phyloP scores from a whole-genome alignment of 53 echinoderm and acorn worm genomes.

The Apostichopus leukothele region DNA sequence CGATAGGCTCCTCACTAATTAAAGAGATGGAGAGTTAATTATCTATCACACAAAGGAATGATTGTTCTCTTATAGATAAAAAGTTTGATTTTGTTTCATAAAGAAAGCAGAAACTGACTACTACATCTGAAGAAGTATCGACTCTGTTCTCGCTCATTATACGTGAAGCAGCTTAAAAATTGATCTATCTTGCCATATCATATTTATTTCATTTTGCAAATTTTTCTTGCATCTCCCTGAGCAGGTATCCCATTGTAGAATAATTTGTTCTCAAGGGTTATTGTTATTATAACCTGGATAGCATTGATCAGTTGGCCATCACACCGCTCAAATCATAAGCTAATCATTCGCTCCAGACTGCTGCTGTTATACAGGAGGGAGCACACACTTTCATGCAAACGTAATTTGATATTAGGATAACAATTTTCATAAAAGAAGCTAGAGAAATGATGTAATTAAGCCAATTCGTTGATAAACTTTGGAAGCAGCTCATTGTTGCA shows the following conservation, averaged over 20 bases:
- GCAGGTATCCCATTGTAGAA: slow-evolving; percentile 17
- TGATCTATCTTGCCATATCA: slow-evolving; percentile 2
- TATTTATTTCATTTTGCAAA: not conserved
- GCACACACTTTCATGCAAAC: slow-evolving; percentile 2
- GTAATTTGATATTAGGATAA: slow-evolving; percentile 34
- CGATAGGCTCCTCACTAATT: not conserved
- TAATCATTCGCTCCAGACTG: not conserved
- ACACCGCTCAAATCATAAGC: not conserved
- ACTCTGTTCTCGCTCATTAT: not conserved
- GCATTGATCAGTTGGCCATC: slow-evolving; percentile 17
- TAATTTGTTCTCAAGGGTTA: slow-evolving; percentile 22
- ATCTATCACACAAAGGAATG: not conserved
- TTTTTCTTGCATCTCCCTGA: not conserved
- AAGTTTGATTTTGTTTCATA: not conserved
- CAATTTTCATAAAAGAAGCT: slow-evolving; percentile 22
- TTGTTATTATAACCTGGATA: slow-evolving; percentile 40
- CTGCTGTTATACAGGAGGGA: not conserved
- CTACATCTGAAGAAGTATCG: slow-evolving; percentile 5
- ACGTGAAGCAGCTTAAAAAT: slow-evolving; percentile 29
- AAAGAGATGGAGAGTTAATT: not conserved
- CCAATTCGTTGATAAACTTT: not conserved
- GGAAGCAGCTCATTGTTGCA: slow-evolving; percentile 20
- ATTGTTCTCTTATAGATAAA: not conserved
- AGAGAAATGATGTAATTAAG: slow-evolving; percentile 30
- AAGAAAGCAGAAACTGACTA: not conserved